Conservation (phyloP, 2,888 invertebrate genomes). For the Spilarctia lutea region DNA sequence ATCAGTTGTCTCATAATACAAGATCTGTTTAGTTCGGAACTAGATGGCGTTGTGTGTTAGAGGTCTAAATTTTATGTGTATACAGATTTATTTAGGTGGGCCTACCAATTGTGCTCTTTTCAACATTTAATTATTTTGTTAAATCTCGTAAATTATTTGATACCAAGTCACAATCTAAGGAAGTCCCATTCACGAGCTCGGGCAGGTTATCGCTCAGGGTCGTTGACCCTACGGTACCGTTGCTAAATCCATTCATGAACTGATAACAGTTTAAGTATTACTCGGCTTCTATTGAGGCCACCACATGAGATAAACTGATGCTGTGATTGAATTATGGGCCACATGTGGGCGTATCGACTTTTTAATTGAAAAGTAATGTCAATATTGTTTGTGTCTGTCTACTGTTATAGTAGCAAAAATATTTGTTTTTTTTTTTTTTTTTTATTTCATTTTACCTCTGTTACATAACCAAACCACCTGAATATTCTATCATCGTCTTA, state of each 20-base stretch:
- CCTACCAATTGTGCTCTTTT: too few species aligned
- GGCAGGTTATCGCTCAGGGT: slow-evolving; percentile 55
- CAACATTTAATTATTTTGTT: not conserved
- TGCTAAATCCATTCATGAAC: slow-evolving; percentile 56
- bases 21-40: too few species aligned
- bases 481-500: too few species aligned
- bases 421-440: too few species aligned
- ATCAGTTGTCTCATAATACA: too few species aligned
- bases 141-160: not conserved
- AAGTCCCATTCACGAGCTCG: slow-evolving; percentile 44
- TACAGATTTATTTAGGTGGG: too few species aligned
- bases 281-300: slow-evolving; percentile 13
- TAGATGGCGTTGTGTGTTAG: too few species aligned
- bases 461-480: too few species aligned
- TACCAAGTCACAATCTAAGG: slow-evolving; percentile 36
- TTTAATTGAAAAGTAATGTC: not conserved
- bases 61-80: too few species aligned
- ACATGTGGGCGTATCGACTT: slow-evolving; percentile 31
- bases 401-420: not conserved
- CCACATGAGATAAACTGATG: slow-evolving; percentile 15
- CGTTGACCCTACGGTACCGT: slow-evolving; percentile 46
- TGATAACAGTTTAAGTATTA: slow-evolving; percentile 43
- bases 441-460: too few species aligned
- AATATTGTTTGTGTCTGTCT: not conserved
- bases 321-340: slow-evolving; percentile 27